Evolutionary conservation across 2,888 invertebrate species (phyloP).

Genomic region (Cactoblastis cactorum): DNA sequence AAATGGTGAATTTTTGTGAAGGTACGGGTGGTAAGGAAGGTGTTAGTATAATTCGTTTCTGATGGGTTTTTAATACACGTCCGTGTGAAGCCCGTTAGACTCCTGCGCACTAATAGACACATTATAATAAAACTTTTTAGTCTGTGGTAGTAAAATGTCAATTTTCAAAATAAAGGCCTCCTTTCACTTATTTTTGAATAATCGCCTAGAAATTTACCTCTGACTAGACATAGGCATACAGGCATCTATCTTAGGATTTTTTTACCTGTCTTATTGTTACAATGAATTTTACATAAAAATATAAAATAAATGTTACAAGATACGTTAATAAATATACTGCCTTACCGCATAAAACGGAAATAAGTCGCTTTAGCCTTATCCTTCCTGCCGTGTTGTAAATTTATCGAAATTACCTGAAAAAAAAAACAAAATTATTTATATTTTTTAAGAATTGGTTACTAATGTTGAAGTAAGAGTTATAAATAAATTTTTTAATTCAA

Average conservation of each 20-base stretch:
- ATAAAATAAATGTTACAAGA: too few relatives aligned
- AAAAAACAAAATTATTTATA: neutral
- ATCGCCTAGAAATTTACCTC: too few relatives aligned
- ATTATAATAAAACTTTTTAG: slow-evolving; percentile 50
- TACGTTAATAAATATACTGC: too few relatives aligned
- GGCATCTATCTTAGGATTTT: too few relatives aligned
- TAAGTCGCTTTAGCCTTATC: too few relatives aligned
- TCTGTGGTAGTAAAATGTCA: slow-evolving; percentile 28
- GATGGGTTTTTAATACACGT: slow-evolving; percentile 73
- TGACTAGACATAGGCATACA: too few relatives aligned
- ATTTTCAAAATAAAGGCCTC: neutral
- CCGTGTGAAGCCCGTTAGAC: slow-evolving; percentile 59
- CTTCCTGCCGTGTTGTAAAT: neutral
- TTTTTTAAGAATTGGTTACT: too few relatives aligned
- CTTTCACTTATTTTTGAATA: neutral
- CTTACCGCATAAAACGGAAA: too few relatives aligned
- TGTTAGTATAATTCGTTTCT: slow-evolving; percentile 70
- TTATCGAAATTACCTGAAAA: neutral
- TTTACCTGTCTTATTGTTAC: too few relatives aligned
- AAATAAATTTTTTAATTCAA: too few relatives aligned
- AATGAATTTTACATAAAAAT: too few relatives aligned
- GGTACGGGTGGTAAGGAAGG: slow-evolving; percentile 30
- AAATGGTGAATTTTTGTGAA: neutral
- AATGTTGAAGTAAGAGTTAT: too few relatives aligned
- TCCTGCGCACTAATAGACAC: slow-evolving; percentile 67